Evolutionary conservation across 1,140 invertebrate species (phyloP).

Genomic region (Trypoxylus dichotomus): DNA sequence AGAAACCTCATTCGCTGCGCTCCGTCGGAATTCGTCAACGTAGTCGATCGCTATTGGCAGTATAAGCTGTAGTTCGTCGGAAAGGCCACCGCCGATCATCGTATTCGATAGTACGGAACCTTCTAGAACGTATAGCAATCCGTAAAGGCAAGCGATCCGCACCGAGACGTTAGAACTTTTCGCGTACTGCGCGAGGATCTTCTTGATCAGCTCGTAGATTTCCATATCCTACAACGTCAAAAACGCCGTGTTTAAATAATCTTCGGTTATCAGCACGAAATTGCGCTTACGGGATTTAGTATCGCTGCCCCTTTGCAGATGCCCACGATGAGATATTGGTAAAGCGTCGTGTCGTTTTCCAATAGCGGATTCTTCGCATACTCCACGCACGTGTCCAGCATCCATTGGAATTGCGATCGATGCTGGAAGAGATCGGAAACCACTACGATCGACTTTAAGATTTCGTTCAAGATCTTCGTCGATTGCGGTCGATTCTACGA

Average conservation of each 20-base stretch:
- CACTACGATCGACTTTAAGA: slow-evolving; percentile 66
- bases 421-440: slow-evolving; percentile 76
- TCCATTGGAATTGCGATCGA: slow-evolving; percentile 71
- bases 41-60: slow-evolving; percentile 69
- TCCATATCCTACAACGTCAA: slow-evolving; percentile 60
- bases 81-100: slow-evolving; percentile 56
- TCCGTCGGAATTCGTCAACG: slow-evolving; percentile 58
- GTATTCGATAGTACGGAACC: slow-evolving; percentile 62
- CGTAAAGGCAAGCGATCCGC: slow-evolving; percentile 70
- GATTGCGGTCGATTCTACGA: slow-evolving; percentile 61
- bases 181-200: slow-evolving; percentile 65
- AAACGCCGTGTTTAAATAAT: no score
- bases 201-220: slow-evolving; percentile 63
- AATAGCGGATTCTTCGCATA: slow-evolving; percentile 63
- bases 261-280: no score
- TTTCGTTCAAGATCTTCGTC: slow-evolving; percentile 66
- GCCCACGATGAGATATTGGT: slow-evolving; percentile 70
- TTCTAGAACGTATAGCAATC: slow-evolving; percentile 76
- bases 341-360: slow-evolving; percentile 70
- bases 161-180: slow-evolving; percentile 68
- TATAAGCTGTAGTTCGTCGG: slow-evolving; percentile 63
- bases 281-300: slow-evolving; percentile 57
- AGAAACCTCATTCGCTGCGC: no score
- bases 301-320: slow-evolving; percentile 71
- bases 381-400: slow-evolving; percentile 68